Conservation (phyloP, 2,888 invertebrate species). For the Drosophila longiperda region DNA sequence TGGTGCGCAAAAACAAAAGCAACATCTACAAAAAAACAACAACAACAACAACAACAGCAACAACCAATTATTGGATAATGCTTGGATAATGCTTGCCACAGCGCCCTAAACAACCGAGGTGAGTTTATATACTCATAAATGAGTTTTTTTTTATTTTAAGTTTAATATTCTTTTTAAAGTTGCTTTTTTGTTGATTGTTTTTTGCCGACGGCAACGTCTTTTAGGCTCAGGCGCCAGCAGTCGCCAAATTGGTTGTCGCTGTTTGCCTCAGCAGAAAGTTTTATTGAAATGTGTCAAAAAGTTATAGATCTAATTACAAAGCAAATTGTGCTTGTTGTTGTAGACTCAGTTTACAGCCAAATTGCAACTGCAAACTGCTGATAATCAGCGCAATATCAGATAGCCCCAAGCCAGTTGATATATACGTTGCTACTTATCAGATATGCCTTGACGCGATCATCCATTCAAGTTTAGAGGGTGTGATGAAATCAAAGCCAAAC, state of each 20-base stretch:
- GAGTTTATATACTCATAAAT: conserved; percentile 39
- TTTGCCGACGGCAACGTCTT: conserved; percentile 72
- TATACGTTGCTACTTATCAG: conserved; percentile 28
- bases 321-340: conserved; percentile 18
- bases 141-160: conserved; percentile 5
- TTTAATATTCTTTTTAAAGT: conserved; percentile 4
- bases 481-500: conserved; percentile 2
- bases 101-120: conserved; percentile 55
- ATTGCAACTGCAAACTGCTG: conserved; percentile 50
- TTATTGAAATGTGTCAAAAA: conserved; percentile 63
- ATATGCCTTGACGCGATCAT: conserved; percentile 4
- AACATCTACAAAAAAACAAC: conserved; percentile 10
- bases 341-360: conserved; percentile 48
- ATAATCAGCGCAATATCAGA: conserved; percentile 57
- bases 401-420: conserved; percentile 40
- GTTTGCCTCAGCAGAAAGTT: conserved; percentile 49
- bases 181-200: conserved; percentile 2
- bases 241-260: conserved; percentile 23
- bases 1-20: conserved; percentile 40
- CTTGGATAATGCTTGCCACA: conserved; percentile 70
- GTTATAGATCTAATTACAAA: conserved; percentile 62
- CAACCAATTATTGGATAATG: conserved; percentile 66
- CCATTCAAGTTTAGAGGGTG: conserved; percentile 3
- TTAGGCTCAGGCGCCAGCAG: conserved; percentile 66
- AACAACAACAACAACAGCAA: conserved; percentile 14